Conservation (phyloP, 2,888 invertebrate genomes). For the Zonitis immaculata region DNA sequence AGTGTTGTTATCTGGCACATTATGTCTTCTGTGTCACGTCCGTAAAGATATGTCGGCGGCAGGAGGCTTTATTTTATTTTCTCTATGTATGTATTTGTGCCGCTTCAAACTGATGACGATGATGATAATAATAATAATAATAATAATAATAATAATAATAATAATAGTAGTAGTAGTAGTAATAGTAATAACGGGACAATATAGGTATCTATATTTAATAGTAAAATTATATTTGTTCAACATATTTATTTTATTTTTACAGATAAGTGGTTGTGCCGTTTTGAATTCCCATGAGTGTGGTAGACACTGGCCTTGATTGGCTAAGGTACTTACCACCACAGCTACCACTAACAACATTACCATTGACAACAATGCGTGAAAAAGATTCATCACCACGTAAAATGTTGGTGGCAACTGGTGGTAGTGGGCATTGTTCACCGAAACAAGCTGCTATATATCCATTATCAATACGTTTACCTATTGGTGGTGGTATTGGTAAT, state of each 20-base stretch:
- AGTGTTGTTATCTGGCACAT: slow-evolving; percentile 39
- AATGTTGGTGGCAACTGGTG: slow-evolving; percentile 61
- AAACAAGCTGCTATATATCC: slow-evolving; percentile 73
- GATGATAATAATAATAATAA: neutral
- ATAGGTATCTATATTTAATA: too few species aligned
- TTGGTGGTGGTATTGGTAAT: too few species aligned
- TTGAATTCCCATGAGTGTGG: slow-evolving; percentile 63
- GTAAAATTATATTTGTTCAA: too few species aligned
- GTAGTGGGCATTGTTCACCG: slow-evolving; percentile 63
- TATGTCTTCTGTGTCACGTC: slow-evolving; percentile 41
- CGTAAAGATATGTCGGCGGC: slow-evolving; percentile 35
- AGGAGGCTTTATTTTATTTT: slow-evolving; percentile 33
- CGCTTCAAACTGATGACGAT: neutral
- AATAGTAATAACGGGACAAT: neutral
- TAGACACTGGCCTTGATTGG: slow-evolving; percentile 61
- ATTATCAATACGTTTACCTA: slow-evolving; percentile 57
- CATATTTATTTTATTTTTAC: neutral
- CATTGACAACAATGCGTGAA: slow-evolving; percentile 77
- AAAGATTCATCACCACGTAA: slow-evolving; percentile 89
- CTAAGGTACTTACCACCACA: slow-evolving; percentile 50
- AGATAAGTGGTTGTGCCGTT: neutral
- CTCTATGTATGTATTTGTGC: neutral
- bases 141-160: too few species aligned
- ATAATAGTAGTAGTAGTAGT: too few species aligned
- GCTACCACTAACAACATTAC: slow-evolving; percentile 50